Base-by-base conservation (phyloP, 2,113 vertebrate genomes). In the Psettodes erumei region DNA sequence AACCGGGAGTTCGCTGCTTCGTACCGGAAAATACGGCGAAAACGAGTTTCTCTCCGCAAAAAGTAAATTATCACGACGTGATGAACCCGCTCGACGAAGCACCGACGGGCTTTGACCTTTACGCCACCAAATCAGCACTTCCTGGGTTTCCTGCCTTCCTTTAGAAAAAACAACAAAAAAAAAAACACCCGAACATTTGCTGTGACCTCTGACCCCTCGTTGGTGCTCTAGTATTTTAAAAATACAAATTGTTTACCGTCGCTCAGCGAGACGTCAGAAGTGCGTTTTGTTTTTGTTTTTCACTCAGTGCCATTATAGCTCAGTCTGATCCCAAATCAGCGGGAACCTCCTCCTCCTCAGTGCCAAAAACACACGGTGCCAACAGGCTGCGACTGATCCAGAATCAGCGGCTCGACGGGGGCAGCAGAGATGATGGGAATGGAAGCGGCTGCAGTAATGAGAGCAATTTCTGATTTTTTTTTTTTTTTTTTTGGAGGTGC, bases 301-400 rank as follows among this genome's bases (percentile, higher is more conserved):
- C 86, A 81, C 89, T 75, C 86, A 71, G 88, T 88, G 88, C 84
- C 86, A 19, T 86, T 83, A 71, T 30, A 77, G 75, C 82, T 84
- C 74, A 60, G 71, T 74, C 86, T 85, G 81, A 81, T 80, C 61
- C 1, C 61, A 74, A 67, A 86, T 80, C 86, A 79, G 74, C 60
- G 13, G 73, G 42, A 71, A 54, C 21, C 4, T 28, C 73, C 13
- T 28, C 73, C 13, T 79, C 77, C 73, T 86, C 85, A 89, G 88
- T 89, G 87, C 87, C 90, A 78, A 88, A 69, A 88, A 69, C 88
- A 75, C 71, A 12, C 83, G 69, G 83, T 90, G 88, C 84, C 88
- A 71, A 62, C 47, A 19, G 66, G 82, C 81, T 53, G 69, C 59
- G 60, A 81, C 84, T 66, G 84, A 70, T 77, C 82, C 86, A 16